Evolutionary conservation across 2,113 vertebrate genomes (phyloP).

Genomic region (Sturnira hondurensis): DNA sequence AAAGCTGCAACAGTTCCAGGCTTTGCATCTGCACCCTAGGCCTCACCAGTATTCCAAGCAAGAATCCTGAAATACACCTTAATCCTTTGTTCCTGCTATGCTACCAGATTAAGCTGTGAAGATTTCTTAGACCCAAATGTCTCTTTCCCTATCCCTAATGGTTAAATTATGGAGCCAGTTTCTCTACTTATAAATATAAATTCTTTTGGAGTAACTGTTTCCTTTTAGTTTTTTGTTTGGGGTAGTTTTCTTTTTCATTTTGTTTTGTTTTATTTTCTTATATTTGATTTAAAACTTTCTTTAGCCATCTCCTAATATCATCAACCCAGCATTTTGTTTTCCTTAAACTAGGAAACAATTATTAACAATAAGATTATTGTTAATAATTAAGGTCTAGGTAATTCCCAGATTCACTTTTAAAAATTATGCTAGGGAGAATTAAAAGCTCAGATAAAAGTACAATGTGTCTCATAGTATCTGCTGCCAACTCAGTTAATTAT

Average conservation of each 20-base stretch:
- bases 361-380: not conserved
- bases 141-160: not conserved
- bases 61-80: not conserved
- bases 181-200: not conserved
- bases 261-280: not conserved
- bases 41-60: not conserved
- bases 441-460: not conserved
- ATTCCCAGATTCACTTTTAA: not conserved
- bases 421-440: slow-evolving; percentile 5
- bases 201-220: not conserved
- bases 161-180: not conserved
- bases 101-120: not conserved
- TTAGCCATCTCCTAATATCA: not conserved
- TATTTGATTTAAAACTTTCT: not conserved
- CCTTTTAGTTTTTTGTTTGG: not conserved
- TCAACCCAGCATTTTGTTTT: not conserved
- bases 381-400: not conserved
- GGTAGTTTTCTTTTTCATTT: not conserved
- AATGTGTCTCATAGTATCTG: not conserved
- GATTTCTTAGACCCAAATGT: not conserved
- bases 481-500: not conserved
- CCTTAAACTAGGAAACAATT: slow-evolving; percentile 6
- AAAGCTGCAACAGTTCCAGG: not conserved
- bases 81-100: not conserved
- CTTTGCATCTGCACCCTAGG: not conserved